Conservation (phyloP, 2,797 vertebrate species). For the Chromis chromis region DNA sequence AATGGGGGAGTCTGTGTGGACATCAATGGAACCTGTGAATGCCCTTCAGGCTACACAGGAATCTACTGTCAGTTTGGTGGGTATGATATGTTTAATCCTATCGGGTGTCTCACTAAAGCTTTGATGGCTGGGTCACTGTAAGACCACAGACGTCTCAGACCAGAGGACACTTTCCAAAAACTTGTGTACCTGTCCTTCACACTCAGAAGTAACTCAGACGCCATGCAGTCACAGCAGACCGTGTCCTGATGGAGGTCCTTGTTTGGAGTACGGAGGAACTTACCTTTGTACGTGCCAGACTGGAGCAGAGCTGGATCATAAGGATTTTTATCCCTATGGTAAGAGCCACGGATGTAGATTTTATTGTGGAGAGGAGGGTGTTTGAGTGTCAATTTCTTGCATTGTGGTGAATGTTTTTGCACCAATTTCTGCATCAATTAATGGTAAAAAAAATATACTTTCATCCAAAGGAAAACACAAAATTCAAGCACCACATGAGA, state of each 20-base stretch:
- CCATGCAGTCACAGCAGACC: conserved; percentile 93
- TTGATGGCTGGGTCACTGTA: conserved; percentile 12
- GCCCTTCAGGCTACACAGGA: conserved; percentile 86
- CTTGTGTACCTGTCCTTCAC: conserved; percentile 17
- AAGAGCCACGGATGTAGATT: conserved; percentile 73
- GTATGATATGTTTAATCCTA: conserved; percentile 67
- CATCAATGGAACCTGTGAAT: conserved; percentile 87
- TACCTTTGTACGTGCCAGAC: conserved; percentile 97
- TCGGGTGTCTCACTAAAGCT: conserved; percentile 47
- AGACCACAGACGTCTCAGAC: conserved; percentile 6
- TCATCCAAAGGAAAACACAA: no score
- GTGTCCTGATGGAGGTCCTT: conserved; percentile 93
- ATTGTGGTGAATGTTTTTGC: no score
- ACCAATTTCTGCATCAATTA: no score
- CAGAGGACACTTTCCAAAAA: conserved; percentile 3
- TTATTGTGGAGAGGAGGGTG: no score
- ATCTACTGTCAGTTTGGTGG: conserved; percentile 96
- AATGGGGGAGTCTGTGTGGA: conserved; percentile 93
- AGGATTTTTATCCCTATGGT: conserved; percentile 86
- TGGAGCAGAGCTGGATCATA: conserved; percentile 77
- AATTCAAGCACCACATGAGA: no score
- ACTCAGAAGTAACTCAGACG: conserved; percentile 92
- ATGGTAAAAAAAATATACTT: no score
- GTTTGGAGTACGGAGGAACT: conserved; percentile 93
- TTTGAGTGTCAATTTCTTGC: no score